A percentile compares a stretch with the other conserved stretches of the same genome.
These are phyloP conservation scores for Cydia pomonella DNA, from an alignment of 1,140 invertebrate species.

Conservation along the genomic window DNA sequence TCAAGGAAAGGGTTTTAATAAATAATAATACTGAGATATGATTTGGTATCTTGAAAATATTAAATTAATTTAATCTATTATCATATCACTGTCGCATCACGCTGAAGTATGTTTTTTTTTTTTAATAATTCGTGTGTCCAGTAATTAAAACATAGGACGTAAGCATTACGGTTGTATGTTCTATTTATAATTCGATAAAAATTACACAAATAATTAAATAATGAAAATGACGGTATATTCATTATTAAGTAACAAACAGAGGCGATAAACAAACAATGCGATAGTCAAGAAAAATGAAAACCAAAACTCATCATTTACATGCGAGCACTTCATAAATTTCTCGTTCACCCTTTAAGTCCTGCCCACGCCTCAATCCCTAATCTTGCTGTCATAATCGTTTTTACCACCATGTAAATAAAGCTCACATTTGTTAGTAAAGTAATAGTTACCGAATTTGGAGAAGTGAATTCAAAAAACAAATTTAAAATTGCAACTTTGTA, in stretches of 20 bases:
- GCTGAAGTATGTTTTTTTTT: too few species aligned
- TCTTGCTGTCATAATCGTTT: conserved; percentile 47
- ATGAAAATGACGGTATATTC: conserved; percentile 35
- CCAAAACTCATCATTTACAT: conserved; percentile 49
- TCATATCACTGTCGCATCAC: too few species aligned
- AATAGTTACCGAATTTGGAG: conserved; percentile 50
- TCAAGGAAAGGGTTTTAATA: too few species aligned
- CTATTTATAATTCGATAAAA: too few species aligned
- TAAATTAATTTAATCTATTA: too few species aligned
- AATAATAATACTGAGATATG: too few species aligned
- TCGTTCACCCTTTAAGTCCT: conserved; percentile 47
- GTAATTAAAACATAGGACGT: too few species aligned
- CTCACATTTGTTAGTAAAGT: conserved; percentile 58
- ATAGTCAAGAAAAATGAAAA: conserved; percentile 29
- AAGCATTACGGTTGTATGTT: too few species aligned
- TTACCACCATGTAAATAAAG: conserved; percentile 55
- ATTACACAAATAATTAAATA: conserved; percentile 20
- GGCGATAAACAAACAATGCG: conserved; percentile 21
- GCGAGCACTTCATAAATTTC: conserved; percentile 56
- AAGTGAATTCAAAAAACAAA: conserved; percentile 46
- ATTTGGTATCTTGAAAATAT: too few species aligned
- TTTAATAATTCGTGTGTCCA: too few species aligned
- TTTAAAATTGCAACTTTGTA: not conserved
- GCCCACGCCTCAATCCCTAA: conserved; percentile 47
- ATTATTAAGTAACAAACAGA: conserved; percentile 22